Percentiles rank a stretch among this genome's conserved stretches.
phyloP scores from a whole-genome alignment of 2,888 invertebrate species.

The Caenorhabditis afra region DNA sequence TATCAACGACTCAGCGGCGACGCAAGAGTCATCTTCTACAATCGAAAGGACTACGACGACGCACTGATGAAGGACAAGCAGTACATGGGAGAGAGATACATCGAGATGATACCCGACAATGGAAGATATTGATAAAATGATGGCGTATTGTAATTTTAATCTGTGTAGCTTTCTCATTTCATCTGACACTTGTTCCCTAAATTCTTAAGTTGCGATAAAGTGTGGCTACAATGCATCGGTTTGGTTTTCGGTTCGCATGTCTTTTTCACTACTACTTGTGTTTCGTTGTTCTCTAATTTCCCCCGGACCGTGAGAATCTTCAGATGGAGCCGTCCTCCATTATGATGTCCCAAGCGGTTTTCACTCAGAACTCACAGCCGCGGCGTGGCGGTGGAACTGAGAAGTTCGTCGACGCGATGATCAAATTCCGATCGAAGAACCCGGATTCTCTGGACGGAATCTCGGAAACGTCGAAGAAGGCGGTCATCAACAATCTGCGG shows the following conservation, averaged over 20 bases:
- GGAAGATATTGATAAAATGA: slow-evolving; percentile 49
- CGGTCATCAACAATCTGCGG: slow-evolving; percentile 23
- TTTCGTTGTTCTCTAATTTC: not conserved
- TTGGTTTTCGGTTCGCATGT: not conserved
- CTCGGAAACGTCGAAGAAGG: slow-evolving; percentile 19
- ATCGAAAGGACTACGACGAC: slow-evolving; percentile 66
- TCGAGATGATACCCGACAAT: slow-evolving; percentile 61
- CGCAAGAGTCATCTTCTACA: slow-evolving; percentile 58
- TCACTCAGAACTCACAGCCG: slow-evolving; percentile 42
- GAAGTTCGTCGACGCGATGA: slow-evolving; percentile 45
- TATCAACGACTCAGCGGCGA: slow-evolving; percentile 66
- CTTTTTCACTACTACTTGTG: slow-evolving; percentile 14
- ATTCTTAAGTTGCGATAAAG: too few relatives aligned
- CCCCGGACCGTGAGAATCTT: not conserved
- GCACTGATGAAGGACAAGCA: slow-evolving; percentile 68
- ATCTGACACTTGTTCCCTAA: too few relatives aligned
- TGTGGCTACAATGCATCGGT: not conserved
- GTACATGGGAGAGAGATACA: slow-evolving; percentile 65
- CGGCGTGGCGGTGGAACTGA: slow-evolving; percentile 41
- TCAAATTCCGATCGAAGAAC: slow-evolving; percentile 30
- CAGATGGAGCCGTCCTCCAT: slow-evolving; percentile 29
- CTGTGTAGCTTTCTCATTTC: too few relatives aligned
- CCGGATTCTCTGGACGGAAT: slow-evolving; percentile 19
- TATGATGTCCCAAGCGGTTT: slow-evolving; percentile 41
- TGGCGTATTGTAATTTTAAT: too few relatives aligned